phyloP scores from a whole-genome alignment of 1,140 invertebrate genomes.

The Acyrthosiphon pisum region DNA sequence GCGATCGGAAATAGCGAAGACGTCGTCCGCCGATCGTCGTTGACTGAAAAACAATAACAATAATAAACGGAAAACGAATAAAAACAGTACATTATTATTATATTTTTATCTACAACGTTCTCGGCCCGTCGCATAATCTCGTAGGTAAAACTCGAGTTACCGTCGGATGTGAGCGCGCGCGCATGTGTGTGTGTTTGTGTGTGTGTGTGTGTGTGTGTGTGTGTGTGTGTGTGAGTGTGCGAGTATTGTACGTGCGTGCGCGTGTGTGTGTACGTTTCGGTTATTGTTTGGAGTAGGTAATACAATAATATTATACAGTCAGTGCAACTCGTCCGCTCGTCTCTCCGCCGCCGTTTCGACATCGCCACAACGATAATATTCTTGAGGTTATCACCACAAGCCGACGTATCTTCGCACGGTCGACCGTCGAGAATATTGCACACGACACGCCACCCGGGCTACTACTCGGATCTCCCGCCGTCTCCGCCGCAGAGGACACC shows the following conservation, averaged over 20 bases:
- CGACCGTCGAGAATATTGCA: neutral
- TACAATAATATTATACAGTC: neutral
- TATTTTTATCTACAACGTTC: neutral
- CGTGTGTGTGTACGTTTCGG: neutral
- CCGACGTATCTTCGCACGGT: neutral
- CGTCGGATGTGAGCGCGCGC: neutral
- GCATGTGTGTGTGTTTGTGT: neutral
- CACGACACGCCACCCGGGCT: neutral
- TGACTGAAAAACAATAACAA: neutral
- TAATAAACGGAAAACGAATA: neutral
- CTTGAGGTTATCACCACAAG: neutral
- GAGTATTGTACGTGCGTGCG: neutral
- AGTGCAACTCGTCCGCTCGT: neutral
- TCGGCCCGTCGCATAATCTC: neutral
- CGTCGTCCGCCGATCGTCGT: neutral
- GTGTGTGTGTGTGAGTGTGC: neutral
- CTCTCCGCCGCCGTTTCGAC: too few relatives aligned
- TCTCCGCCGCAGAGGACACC: neutral
- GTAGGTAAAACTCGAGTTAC: neutral
- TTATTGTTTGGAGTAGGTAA: slow-evolving; percentile 11
- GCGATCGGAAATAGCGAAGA: slow-evolving; percentile 15
- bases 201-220: neutral
- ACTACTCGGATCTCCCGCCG: neutral
- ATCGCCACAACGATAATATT: neutral
- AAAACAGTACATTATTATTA: neutral